These are phyloP conservation scores for Drosophila lutescens DNA, from an alignment of 2,888 invertebrate species.

Conservation along the genomic window DNA sequence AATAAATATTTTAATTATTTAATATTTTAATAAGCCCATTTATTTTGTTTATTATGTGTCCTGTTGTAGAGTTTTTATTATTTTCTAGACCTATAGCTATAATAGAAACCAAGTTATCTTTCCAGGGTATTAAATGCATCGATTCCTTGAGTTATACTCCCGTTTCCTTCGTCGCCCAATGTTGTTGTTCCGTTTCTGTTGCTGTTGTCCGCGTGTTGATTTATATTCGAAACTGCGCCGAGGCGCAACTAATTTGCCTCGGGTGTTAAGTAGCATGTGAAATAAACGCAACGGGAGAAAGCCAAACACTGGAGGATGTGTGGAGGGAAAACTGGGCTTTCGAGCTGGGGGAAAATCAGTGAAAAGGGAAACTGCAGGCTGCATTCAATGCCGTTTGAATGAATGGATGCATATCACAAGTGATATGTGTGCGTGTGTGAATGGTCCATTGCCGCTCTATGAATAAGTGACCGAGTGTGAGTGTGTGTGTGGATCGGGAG, in stretches of 20 bases:
- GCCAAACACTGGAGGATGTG: slow-evolving; percentile 11
- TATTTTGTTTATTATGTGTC: too few species aligned
- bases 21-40: too few species aligned
- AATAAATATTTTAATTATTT: too few species aligned
- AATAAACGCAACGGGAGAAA: slow-evolving; percentile 31
- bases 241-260: slow-evolving; percentile 73
- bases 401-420: slow-evolving; percentile 23
- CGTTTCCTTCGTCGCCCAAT: slow-evolving; percentile 1
- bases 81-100: too few species aligned
- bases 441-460: slow-evolving; percentile 25
- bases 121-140: slow-evolving; percentile 7
- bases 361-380: slow-evolving; percentile 29
- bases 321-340: not conserved
- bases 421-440: slow-evolving; percentile 18
- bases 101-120: too few species aligned
- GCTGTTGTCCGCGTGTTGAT: slow-evolving; percentile 56
- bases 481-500: not conserved
- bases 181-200: slow-evolving; percentile 16
- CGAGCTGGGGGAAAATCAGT: slow-evolving; percentile 1
- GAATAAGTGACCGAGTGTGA: slow-evolving; percentile 22
- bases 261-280: slow-evolving; percentile 70
- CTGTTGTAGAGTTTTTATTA: too few species aligned
- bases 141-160: not conserved
- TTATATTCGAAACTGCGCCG: slow-evolving; percentile 65
- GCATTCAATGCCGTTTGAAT: slow-evolving; percentile 32